Conservation (phyloP, 1,140 invertebrate species). For the Phortica variegata region DNA sequence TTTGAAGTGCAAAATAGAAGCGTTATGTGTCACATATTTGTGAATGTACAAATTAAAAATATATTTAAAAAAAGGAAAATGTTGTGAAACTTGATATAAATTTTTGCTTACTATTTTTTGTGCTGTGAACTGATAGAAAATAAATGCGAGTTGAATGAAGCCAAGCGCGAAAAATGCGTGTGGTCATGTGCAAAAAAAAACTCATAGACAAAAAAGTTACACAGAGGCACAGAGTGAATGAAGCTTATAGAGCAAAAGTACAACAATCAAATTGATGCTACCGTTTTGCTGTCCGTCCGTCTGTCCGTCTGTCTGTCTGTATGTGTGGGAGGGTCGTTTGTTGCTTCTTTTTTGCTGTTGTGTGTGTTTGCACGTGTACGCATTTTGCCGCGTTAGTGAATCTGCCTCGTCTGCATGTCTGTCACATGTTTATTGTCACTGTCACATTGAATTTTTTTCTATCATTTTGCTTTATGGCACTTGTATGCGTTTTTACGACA, state of each 20-base stretch:
- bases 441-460: slow-evolving; percentile 49
- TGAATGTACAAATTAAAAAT: slow-evolving; percentile 10
- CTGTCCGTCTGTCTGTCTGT: neutral
- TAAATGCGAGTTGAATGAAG: slow-evolving; percentile 18
- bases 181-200: too few relatives aligned
- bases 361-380: slow-evolving; percentile 3
- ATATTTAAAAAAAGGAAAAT: slow-evolving; percentile 2
- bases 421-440: slow-evolving; percentile 52
- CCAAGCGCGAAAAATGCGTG: slow-evolving; percentile 1
- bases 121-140: too few relatives aligned
- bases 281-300: neutral
- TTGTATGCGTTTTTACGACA: slow-evolving; percentile 13
- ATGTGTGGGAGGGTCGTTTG: neutral
- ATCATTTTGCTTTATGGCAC: slow-evolving; percentile 22
- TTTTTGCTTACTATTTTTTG: too few relatives aligned
- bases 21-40: neutral
- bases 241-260: slow-evolving; percentile 1
- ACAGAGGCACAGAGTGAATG: neutral
- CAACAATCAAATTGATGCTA: slow-evolving; percentile 37
- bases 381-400: neutral
- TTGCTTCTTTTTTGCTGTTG: neutral
- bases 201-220: too few relatives aligned
- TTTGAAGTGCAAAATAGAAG: neutral
- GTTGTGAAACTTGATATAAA: too few relatives aligned
- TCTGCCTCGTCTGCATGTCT: slow-evolving; percentile 6